Base-by-base conservation (phyloP, 2,797 vertebrate species). In the Holocentrus rufus region DNA sequence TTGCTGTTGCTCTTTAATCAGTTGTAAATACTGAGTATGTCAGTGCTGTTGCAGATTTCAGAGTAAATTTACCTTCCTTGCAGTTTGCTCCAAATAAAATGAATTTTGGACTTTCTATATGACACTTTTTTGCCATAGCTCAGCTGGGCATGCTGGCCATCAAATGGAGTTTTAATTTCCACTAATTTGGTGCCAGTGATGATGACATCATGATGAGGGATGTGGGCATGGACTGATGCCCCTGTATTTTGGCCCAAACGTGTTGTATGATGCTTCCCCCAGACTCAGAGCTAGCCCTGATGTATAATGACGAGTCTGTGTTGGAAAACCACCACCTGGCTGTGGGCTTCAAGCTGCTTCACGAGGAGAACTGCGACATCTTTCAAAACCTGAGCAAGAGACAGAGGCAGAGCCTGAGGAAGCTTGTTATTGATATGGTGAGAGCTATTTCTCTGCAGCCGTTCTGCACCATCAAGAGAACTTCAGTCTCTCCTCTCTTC, bases 301-400 rank as follows among this genome's bases (percentile, higher is more conserved):
- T 98, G 95, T 98, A 98, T 88, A 98, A 98, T 0, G 97, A 98
- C 0, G 97, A 97, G 91, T 98, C 97, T 0, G 97, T 98, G 73
- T 83, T 98, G 86, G 97, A 98, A 91, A 98, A 98, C 83, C 97
- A 98, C 78, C 97, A 98, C 91, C 83, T 98, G 82, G 97, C 97
- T 14, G 96, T 98, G 76, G 97, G 97, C 85, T 98, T 98, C 90
- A 96, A 97, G 89, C 95, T 98, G 79, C 95, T 98, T 34, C 97
- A 98, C 72, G 95, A 97, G 84, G 95, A 97, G 68, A 96, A 98
- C 93, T 98, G 97, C 65, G 96, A 98, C 93, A 96, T 98, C 88
- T 97, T 98, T 91, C 95, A 97, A 93, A 97, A 95, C 89, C 94
- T 98, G 44, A 94, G 89, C 90, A 96, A 96, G 82, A 93, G 96